phyloP scores from a whole-genome alignment of 2,797 vertebrate genomes.

The Hydrolagus colliei region DNA sequence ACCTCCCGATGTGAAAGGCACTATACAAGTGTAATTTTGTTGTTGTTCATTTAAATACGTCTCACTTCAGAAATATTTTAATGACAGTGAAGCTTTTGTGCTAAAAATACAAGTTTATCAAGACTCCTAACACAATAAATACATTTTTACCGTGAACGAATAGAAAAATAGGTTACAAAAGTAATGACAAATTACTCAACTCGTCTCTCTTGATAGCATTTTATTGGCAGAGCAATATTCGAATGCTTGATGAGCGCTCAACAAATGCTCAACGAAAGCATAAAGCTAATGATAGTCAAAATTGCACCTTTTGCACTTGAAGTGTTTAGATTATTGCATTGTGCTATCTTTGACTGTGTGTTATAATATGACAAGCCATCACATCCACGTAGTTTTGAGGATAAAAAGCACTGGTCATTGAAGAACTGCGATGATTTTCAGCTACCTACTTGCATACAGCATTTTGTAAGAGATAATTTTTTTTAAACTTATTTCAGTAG shows the following conservation, averaged over 20 bases:
- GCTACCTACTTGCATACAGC: not conserved
- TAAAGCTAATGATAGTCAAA: too few species aligned
- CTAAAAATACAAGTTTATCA: not conserved
- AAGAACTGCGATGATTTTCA: constrained; percentile 17
- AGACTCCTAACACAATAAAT: not conserved
- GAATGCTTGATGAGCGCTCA: too few species aligned
- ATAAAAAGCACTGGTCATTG: not conserved
- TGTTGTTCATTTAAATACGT: too few species aligned
- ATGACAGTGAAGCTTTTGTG: not conserved
- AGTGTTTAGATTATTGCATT: too few species aligned
- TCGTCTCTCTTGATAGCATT: not conserved
- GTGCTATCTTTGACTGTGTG: too few species aligned
- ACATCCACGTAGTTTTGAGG: too few species aligned
- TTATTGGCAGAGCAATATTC: not conserved
- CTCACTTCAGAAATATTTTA: not conserved
- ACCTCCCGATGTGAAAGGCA: too few species aligned
- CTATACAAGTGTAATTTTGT: too few species aligned
- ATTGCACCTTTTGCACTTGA: too few species aligned
- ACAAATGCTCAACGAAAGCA: too few species aligned
- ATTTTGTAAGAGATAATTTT: not conserved
- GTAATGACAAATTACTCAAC: not conserved
- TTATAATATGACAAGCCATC: too few species aligned
- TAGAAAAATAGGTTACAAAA: not conserved
- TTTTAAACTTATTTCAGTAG: not conserved
- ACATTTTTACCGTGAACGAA: not conserved